Evolutionary conservation across 1,140 invertebrate species (phyloP).

Genomic region (Rhagoletis pomonella): DNA sequence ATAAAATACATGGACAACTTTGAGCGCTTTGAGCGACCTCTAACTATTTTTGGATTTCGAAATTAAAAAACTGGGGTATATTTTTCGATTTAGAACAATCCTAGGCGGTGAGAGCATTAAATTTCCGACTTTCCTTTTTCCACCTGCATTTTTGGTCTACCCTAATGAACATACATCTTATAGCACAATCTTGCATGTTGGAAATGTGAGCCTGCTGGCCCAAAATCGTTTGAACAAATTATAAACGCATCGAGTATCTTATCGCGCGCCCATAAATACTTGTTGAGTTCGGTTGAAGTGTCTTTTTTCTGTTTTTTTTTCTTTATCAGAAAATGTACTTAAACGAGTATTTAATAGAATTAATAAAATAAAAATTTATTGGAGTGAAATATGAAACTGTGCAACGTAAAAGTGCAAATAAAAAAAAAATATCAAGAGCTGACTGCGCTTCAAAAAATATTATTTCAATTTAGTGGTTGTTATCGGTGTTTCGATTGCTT

Average conservation of each 20-base stretch:
- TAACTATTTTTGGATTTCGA: too few relatives aligned
- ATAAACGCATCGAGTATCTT: slow-evolving; percentile 16
- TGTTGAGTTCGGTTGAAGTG: not conserved
- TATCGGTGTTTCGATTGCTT: slow-evolving; percentile 5
- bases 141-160: too few relatives aligned
- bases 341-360: not conserved
- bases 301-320: too few relatives aligned
- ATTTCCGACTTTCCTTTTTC: too few relatives aligned
- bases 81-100: too few relatives aligned
- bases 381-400: slow-evolving; percentile 18
- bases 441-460: not conserved
- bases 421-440: not conserved
- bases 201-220: not conserved
- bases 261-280: not conserved
- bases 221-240: slow-evolving; percentile 22
- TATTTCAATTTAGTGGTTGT: not conserved
- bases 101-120: too few relatives aligned
- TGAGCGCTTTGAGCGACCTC: too few relatives aligned
- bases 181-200: too few relatives aligned
- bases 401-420: not conserved
- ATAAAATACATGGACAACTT: too few relatives aligned
- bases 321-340: not conserved
- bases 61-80: too few relatives aligned
- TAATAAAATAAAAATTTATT: slow-evolving; percentile 34
- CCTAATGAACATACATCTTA: too few relatives aligned